Conservation (phyloP, 2,113 vertebrate genomes). For the Callorhinus ursinus region DNA sequence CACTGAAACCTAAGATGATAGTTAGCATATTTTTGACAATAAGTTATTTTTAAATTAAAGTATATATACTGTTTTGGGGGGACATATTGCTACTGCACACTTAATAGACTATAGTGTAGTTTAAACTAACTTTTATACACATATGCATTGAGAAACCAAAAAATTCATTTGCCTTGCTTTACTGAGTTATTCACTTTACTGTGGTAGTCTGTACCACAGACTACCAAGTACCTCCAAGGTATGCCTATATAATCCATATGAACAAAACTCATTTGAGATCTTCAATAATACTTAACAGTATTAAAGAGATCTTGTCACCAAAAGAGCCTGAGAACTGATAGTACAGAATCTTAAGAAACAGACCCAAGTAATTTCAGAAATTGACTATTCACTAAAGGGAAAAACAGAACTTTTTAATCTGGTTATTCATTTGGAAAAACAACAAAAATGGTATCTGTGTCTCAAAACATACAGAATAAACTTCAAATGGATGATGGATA, state of each 20-base stretch:
- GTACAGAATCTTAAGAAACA: background rate
- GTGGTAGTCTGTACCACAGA: background rate
- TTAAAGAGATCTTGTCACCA: background rate
- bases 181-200: background rate
- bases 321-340: background rate
- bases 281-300: background rate
- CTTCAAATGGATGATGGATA: background rate
- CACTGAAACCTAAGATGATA: background rate
- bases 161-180: background rate
- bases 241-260: background rate
- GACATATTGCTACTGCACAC: background rate
- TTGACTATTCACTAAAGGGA: background rate
- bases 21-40: background rate
- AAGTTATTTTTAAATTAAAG: background rate
- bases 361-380: background rate
- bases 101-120: background rate
- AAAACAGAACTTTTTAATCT: constrained; percentile 3
- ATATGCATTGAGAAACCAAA: background rate
- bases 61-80: background rate
- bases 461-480: background rate
- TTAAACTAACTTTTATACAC: background rate
- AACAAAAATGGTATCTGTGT: background rate
- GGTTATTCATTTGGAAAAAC: background rate
- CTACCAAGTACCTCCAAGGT: background rate
- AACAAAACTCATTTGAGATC: background rate